Percentiles rank a stretch among this genome's conserved stretches.
Evolutionary conservation across 1,140 invertebrate genomes (phyloP).

Genomic region (Pectinophora gossypiella): DNA sequence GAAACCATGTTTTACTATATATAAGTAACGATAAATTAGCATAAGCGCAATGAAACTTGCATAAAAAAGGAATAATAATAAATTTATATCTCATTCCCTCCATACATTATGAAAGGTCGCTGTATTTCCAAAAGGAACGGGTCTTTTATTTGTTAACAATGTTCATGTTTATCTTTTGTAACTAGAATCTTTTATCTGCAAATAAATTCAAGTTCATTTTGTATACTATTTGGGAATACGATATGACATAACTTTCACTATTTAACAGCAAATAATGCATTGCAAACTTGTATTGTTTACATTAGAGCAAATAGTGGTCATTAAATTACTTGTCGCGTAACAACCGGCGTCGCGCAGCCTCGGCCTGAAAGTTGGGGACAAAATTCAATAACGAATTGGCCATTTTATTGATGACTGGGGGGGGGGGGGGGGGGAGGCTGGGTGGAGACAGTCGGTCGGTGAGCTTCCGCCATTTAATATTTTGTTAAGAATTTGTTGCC

Average conservation of each 20-base stretch:
- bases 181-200: conserved; percentile 31
- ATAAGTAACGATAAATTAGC: conserved; percentile 47
- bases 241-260: conserved; percentile 72
- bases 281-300: conserved; percentile 56
- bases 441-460: conserved; percentile 59
- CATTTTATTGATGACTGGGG: conserved; percentile 75
- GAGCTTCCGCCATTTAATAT: conserved; percentile 62
- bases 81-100: conserved; percentile 44
- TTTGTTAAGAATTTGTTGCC: conserved; percentile 35
- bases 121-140: conserved; percentile 29
- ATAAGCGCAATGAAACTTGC: conserved; percentile 60
- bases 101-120: conserved; percentile 38
- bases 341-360: conserved; percentile 68
- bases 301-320: conserved; percentile 48
- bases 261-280: conserved; percentile 38
- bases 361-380: conserved; percentile 57
- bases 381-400: conserved; percentile 76
- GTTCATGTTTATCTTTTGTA: conserved; percentile 56
- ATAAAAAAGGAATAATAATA: conserved; percentile 58
- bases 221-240: conserved; percentile 43
- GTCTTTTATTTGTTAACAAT: conserved; percentile 34
- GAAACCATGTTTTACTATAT: conserved; percentile 58
- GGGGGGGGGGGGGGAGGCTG: conserved; percentile 69
- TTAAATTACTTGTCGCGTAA: conserved; percentile 53
- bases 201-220: conserved; percentile 32